These are phyloP conservation scores for Argyrosomus regius DNA, from an alignment of 2,797 vertebrate species.

Conservation along the genomic window DNA sequence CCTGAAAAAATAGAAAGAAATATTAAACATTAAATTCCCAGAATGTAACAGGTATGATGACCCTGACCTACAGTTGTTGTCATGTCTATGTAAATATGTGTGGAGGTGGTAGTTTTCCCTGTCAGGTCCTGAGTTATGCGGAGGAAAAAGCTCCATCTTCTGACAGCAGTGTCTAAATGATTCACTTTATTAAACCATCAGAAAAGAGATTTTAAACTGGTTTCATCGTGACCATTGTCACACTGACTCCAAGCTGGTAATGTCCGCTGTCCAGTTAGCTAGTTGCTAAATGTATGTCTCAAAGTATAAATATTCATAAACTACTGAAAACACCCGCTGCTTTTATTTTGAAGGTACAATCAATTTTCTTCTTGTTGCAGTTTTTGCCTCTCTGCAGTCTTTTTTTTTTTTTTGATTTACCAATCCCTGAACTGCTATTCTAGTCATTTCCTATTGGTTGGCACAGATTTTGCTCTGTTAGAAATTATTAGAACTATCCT, in stretches of 20 bases:
- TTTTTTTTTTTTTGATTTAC: too few species aligned
- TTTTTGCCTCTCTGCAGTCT: too few species aligned
- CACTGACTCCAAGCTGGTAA: too few species aligned
- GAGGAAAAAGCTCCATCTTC: constrained; percentile 10
- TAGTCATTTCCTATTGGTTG: neutral
- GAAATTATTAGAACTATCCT: neutral
- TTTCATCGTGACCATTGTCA: neutral
- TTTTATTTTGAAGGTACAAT: neutral
- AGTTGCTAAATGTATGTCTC: too few species aligned
- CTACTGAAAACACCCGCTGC: neutral
- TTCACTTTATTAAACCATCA: neutral
- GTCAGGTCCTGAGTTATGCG: neutral
- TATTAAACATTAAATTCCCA: neutral
- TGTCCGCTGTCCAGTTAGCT: too few species aligned
- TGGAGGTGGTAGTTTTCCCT: neutral
- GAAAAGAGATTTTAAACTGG: neutral
- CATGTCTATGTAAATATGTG: neutral
- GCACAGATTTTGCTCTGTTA: neutral
- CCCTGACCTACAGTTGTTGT: neutral
- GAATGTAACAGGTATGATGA: neutral
- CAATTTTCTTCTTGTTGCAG: neutral
- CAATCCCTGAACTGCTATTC: neutral
- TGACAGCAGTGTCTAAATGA: neutral
- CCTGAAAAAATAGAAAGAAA: neutral
- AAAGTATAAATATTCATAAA: neutral